Base-by-base conservation (phyloP, 2,113 vertebrate species). In the Colistium nudipinnis region DNA sequence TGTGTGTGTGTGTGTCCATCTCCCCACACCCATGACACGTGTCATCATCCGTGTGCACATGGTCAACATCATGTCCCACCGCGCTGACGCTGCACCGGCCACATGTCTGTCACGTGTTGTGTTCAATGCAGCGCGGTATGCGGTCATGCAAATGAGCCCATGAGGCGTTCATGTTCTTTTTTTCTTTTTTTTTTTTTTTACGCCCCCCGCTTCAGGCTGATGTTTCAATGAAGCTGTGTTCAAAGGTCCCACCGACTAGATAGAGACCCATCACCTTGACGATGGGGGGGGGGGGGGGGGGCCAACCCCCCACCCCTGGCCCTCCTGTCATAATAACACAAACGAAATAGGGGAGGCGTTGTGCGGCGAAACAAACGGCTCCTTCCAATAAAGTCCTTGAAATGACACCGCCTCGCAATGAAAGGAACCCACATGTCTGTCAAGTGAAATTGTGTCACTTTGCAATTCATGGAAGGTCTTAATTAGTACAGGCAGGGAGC, bases 381-480 rank as follows among this genome's bases (percentile, higher is more conserved):
- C 27, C 16, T 74, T 68, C 12, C 13, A 64, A 62, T 62, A 60
- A 53, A 70, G 38, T 72, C 70, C 72, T 82, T 75, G 70, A 72
- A 66, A 63, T 43, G 70, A 65, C 35, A 63, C 24, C 0, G 1
- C 69, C 51, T 64, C 36, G 27, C 35, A n/a, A n/a, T n/a, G n/a
- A n/a, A n/a, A n/a, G n/a, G n/a, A n/a, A n/a, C n/a, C n/a, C 22
- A 55, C 14, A 3, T 16, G n/a, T 68, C 48, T 61, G 24, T 69
- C 48, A 51, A 19, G 31, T 33, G 41, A 44, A 76, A 74, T 61
- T 76, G 56, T 0, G 4, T 64, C 49, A 7, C 62, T 81, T 67
- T 74, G 55, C 67, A 74, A 65, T 77, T 74, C 57, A 72, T n/a
- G 54, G 48, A 74, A 70, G 75, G 14, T 63, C 59, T 68, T 13